Percentiles rank a stretch among this genome's conserved stretches.
These are phyloP conservation scores for Neosalanx taihuensis DNA, from an alignment of 2,797 vertebrate genomes.

Conservation along the genomic window DNA sequence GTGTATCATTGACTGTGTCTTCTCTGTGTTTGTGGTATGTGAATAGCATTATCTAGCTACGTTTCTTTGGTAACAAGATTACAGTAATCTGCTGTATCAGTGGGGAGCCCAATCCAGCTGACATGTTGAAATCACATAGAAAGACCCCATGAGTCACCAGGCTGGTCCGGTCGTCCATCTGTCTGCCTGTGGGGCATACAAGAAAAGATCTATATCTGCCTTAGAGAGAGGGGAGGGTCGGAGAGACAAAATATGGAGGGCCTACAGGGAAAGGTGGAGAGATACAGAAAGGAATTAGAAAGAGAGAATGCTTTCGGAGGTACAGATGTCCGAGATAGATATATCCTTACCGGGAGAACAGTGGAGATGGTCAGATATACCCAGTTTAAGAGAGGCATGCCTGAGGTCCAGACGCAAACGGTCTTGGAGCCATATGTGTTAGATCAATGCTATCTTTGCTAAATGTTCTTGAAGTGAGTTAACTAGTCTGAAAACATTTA, in stretches of 20 bases:
- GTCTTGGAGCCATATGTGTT: constrained; percentile 3
- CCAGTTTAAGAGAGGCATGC: not conserved
- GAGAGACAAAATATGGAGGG: constrained; percentile 2
- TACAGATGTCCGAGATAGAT: not conserved
- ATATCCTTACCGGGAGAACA: constrained; percentile 1
- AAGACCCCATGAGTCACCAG: constrained; percentile 11
- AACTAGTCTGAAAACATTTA: constrained; percentile 1
- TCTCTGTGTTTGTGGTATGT: constrained; percentile 14
- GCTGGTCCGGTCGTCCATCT: constrained; percentile 16
- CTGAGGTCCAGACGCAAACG: constrained; percentile 8
- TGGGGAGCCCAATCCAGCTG: constrained; percentile 18
- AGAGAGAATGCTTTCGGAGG: not conserved
- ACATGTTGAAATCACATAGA: constrained; percentile 15
- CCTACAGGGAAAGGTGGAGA: not conserved
- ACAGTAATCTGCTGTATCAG: constrained; percentile 40
- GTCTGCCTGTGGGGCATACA: constrained; percentile 24
- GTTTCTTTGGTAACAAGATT: constrained; percentile 46
- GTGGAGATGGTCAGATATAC: not conserved
- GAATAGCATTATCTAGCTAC: constrained; percentile 26
- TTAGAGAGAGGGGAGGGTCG: constrained; percentile 5
- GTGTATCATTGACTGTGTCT: not conserved
- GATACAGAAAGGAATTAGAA: not conserved
- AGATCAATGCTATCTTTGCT: constrained; percentile 34
- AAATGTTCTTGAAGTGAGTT: constrained; percentile 19
- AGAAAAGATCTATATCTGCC: constrained; percentile 14